phyloP scores from a whole-genome alignment of 2,113 vertebrate genomes.

The Pachycephala philippinensis region DNA sequence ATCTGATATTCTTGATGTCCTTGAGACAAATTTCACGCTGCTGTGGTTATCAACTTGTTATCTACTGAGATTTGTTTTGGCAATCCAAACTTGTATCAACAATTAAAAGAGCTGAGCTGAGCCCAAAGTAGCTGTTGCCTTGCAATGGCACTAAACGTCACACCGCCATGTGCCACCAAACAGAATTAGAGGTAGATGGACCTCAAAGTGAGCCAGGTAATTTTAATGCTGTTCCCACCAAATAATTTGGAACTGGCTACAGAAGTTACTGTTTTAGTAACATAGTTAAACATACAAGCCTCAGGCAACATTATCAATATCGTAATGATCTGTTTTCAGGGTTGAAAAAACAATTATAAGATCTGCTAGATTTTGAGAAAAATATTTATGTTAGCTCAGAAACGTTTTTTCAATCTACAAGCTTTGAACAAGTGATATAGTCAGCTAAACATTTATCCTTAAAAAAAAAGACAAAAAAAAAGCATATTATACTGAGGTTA shows the following conservation, averaged over 20 bases:
- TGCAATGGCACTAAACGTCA: neutral
- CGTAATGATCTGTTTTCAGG: constrained; percentile 29
- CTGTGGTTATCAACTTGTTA: neutral
- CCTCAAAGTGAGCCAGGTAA: neutral
- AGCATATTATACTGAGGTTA: neutral
- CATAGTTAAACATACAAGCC: neutral
- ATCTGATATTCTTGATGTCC: neutral
- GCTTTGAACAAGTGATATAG: neutral
- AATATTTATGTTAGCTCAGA: neutral
- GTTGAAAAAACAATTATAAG: neutral
- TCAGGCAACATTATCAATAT: neutral
- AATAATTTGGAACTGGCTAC: neutral
- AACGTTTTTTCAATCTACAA: neutral
- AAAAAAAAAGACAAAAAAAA: neutral
- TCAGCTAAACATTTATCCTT: neutral
- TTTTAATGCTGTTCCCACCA: neutral
- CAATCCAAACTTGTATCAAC: neutral
- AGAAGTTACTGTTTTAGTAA: neutral
- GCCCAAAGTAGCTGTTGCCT: neutral
- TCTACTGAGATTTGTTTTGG: neutral
- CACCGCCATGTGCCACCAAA: rapidly evolving
- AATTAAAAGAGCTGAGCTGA: neutral
- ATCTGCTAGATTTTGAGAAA: constrained; percentile 41
- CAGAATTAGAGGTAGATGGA: neutral
- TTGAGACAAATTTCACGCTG: neutral